A percentile compares a stretch with the other conserved stretches of the same genome.
Evolutionary conservation across 23 tunicate genomes (phyloP).

Genomic region (Oikopleura dioica): DNA sequence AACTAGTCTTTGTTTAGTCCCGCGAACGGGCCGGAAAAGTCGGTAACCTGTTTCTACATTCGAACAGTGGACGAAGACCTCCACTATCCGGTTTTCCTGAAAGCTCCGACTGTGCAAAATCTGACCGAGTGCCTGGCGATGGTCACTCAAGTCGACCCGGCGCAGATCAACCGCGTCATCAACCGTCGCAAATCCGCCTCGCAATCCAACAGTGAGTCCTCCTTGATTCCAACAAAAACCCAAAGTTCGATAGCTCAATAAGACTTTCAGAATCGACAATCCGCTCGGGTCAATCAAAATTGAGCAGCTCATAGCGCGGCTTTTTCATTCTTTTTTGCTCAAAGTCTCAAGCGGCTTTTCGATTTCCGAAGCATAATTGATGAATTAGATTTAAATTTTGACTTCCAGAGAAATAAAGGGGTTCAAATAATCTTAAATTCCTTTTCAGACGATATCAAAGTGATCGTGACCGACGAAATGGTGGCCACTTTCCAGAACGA

Average conservation of each 20-base stretch:
- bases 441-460: constrained; percentile 26
- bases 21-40: not conserved
- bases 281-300: no score
- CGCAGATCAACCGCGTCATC: not conserved
- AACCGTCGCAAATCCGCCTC: constrained; percentile 2
- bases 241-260: no score
- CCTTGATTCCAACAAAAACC: no score
- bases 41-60: not conserved
- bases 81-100: constrained; percentile 2
- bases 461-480: constrained; percentile 75
- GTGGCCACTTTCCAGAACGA: constrained; percentile 56
- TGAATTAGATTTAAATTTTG: no score
- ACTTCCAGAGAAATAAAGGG: no score
- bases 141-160: not conserved
- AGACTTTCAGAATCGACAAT: no score
- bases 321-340: no score
- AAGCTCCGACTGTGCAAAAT: not conserved
- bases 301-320: no score
- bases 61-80: not conserved
- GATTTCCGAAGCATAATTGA: no score
- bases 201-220: no score
- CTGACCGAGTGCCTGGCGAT: not conserved
- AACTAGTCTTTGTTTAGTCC: not conserved
- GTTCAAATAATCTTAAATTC: not conserved
- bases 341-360: no score